Evolutionary conservation across 1,140 invertebrate genomes (phyloP).

Genomic region (Lordiphosa stackelbergi): DNA sequence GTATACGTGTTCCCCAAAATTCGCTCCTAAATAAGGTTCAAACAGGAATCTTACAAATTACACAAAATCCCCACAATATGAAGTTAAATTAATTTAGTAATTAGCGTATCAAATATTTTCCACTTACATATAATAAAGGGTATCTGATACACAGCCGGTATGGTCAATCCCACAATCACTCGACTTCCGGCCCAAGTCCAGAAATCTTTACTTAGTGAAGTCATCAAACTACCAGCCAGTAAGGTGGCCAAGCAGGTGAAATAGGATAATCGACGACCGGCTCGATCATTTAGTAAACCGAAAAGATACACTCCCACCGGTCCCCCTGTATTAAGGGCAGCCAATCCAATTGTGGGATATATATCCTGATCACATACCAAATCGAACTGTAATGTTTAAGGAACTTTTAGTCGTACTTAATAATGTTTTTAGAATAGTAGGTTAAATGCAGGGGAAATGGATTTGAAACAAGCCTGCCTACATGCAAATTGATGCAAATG

Average conservation of each 20-base stretch:
- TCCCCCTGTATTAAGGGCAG: constrained; percentile 89
- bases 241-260: constrained; percentile 88
- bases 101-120: not conserved
- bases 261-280: constrained; percentile 88
- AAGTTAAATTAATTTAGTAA: no score
- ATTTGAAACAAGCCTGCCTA: constrained; percentile 35
- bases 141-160: constrained; percentile 95
- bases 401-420: not conserved
- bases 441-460: constrained; percentile 33
- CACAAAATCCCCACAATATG: no score
- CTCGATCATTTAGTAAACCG: constrained; percentile 89
- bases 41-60: no score
- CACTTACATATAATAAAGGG: constrained; percentile 93
- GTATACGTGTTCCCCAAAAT: no score
- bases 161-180: constrained; percentile 89
- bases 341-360: constrained; percentile 89
- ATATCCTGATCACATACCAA: constrained; percentile 90
- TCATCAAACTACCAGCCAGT: constrained; percentile 86
- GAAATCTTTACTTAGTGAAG: constrained; percentile 86
- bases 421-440: no score
- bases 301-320: constrained; percentile 92
- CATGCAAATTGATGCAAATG: constrained; percentile 25
- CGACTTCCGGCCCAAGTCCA: constrained; percentile 89
- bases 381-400: constrained; percentile 82
- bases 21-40: no score